These are phyloP conservation scores for Acromyrmex heyeri DNA, from an alignment of 1,140 invertebrate genomes.

Conservation along the genomic window DNA sequence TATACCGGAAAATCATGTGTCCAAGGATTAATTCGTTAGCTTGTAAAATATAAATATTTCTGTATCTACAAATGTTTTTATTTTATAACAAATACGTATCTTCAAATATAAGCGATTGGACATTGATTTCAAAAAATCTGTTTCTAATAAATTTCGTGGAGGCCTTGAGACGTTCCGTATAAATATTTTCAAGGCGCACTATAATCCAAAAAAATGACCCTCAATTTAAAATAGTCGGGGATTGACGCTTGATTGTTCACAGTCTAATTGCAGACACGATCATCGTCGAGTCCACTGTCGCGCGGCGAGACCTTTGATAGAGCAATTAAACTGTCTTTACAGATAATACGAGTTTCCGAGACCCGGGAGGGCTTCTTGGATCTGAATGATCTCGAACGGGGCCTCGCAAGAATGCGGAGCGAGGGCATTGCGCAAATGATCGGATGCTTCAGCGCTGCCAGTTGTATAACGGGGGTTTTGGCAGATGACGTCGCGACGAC, in stretches of 20 bases:
- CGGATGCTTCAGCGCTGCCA: slow-evolving; percentile 95
- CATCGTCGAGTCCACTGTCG: background rate
- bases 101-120: background rate
- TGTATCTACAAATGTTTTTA: background rate
- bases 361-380: slow-evolving; percentile 93
- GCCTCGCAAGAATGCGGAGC: slow-evolving; percentile 89
- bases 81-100: background rate
- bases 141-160: slow-evolving; percentile 1
- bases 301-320: background rate
- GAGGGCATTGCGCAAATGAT: slow-evolving; percentile 89
- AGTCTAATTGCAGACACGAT: background rate
- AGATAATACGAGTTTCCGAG: slow-evolving; percentile 93
- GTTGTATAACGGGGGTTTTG: slow-evolving; percentile 96
- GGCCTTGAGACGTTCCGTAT: slow-evolving; percentile 10
- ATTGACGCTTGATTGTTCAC: background rate
- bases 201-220: background rate
- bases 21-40: too few species aligned
- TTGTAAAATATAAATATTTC: background rate
- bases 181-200: slow-evolving; percentile 46
- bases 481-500: slow-evolving; percentile 95
- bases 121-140: background rate
- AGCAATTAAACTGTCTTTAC: slow-evolving; percentile 55
- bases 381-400: slow-evolving; percentile 91
- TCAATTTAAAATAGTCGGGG: slow-evolving; percentile 3
- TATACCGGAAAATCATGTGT: too few species aligned